Conservation (phyloP, 2,797 vertebrate genomes). For the Malurus leucopterus region DNA sequence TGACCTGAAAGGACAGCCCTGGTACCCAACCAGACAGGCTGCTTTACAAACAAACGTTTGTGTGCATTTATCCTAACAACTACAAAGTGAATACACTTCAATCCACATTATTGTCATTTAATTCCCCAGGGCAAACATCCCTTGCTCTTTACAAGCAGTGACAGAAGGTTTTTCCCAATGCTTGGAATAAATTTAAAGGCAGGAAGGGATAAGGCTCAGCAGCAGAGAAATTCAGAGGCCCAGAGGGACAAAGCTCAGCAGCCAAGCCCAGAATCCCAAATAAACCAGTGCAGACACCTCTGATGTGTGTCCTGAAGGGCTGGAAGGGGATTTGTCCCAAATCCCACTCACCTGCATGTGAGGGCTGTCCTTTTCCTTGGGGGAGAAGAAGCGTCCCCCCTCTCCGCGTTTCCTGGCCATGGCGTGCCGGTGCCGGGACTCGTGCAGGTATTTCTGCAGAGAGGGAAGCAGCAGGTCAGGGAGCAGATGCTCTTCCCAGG, state of each 20-base stretch:
- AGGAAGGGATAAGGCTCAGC: background rate
- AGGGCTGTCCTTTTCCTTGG: slow-evolving; percentile 88
- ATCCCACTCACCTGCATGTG: slow-evolving; percentile 68
- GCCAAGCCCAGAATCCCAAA: background rate
- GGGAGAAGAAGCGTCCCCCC: slow-evolving; percentile 94
- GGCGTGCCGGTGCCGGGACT: slow-evolving; percentile 93
- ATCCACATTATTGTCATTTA: background rate
- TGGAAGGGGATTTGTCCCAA: accelerated
- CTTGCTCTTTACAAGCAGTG: background rate
- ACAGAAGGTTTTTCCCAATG: background rate
- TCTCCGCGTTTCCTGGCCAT: slow-evolving; percentile 96
- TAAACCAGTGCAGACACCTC: background rate
- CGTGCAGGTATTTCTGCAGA: slow-evolving; percentile 93
- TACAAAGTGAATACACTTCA: background rate
- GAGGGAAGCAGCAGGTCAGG: background rate
- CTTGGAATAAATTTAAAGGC: background rate
- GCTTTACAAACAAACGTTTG: background rate
- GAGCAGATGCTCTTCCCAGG: background rate
- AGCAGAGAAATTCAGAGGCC: background rate
- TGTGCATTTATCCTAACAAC: background rate
- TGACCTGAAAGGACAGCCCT: background rate
- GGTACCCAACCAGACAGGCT: background rate
- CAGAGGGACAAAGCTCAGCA: background rate
- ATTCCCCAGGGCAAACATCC: background rate
- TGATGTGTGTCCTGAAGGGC: background rate